Evolutionary conservation across 2,888 invertebrate genomes (phyloP), one percentile per base, ranked within the genome.

Genomic region (Bombylius discolor): DNA sequence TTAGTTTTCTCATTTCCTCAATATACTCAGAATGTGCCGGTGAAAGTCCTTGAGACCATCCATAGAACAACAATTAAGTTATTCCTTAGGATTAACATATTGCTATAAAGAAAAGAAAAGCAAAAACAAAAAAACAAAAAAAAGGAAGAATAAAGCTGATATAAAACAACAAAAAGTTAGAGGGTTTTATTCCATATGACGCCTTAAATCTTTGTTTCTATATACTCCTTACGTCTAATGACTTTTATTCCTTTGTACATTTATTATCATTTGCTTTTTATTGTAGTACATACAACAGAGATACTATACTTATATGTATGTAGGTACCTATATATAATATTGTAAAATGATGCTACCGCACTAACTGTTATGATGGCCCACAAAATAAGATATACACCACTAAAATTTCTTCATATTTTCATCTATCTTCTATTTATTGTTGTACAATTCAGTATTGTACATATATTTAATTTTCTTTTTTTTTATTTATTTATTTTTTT

Each of bases 31-130:
- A 23, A 23, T 23, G 23, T 23, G 23, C 23, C 23, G 23, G 23
- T 23, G 23, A 23, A 23, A 23, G 23, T 23, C 23, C 23, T 23
- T 23, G 23, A 36, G 9, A 42, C 11, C 39, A 42, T 42, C 47
- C 39, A 56, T 56, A 56, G 52, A 53, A 53, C 53, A 53, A 47
- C 56, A 56, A 56, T 56, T 56, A 56, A 56, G 53, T 56, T 56
- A 56, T 56, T 53, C 56, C 47, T 23, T 13, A 23, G 56, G 52
- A 56, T 56, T 56, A 56, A 56, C 53, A 56, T 56, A 56, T 56
- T 56, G 51, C 52, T 33, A 51, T 51, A 51, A 52, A 55, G 50
- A 47, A 55, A 49, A 3, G n/a, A n/a, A n/a, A n/a, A n/a, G n/a
- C n/a, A 23, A 23, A 23, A 23, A 3, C 23, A 23, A 23, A 23